Evolutionary conservation across 1,140 invertebrate species (phyloP), one percentile per base, ranked within the genome.

Genomic region (Macrobrachium nipponense): DNA sequence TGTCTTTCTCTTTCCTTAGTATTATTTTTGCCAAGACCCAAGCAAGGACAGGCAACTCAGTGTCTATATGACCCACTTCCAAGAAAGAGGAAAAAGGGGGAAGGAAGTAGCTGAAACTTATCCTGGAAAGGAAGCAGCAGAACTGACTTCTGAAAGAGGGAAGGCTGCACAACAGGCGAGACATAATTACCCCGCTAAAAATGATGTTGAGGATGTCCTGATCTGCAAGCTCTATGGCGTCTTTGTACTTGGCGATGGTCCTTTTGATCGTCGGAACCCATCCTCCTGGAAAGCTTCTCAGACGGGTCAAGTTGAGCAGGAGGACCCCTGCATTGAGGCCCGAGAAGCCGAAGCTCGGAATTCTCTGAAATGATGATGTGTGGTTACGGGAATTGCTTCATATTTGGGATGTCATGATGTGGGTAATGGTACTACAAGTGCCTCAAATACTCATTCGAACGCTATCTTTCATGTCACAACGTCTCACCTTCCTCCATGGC

Each of bases 141-240:
- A 11, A 12, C 11, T 70, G 36, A 20, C 36, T 14, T 36, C 36
- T 14, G 3, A 64, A 17, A 17, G 17, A 18, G 17, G 17, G 20
- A 18, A 18, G 62, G 62, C 20, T 64, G 5, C 5, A 17, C 5
- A 18, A 20, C 64, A n/a, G 7, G 64, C 10, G 0, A 68, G 0
- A 12, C 10, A 58, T 58, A 14, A 14, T 36, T 58, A 58, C 59
- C n/a, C 27, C 59, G 36, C 73, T 76, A 36, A 76, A 76, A 23
- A 76, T 44, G 27, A 73, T 73, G 23, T 73, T 73, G 2, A 73
- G 70, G 44, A 73, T 73, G 70, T 73, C 70, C 44, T 73, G 73
- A 58, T 76, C 73, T 5, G 73, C 73, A 5, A 20, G 15, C 3
- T 14, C 0, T 1, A 76, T 43, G 18, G 20, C 18, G 43, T 43